A percentile compares a stretch with the other conserved stretches of the same genome.
Conservation (phyloP, 2,888 invertebrate species). For the Hedya salicella region DNA sequence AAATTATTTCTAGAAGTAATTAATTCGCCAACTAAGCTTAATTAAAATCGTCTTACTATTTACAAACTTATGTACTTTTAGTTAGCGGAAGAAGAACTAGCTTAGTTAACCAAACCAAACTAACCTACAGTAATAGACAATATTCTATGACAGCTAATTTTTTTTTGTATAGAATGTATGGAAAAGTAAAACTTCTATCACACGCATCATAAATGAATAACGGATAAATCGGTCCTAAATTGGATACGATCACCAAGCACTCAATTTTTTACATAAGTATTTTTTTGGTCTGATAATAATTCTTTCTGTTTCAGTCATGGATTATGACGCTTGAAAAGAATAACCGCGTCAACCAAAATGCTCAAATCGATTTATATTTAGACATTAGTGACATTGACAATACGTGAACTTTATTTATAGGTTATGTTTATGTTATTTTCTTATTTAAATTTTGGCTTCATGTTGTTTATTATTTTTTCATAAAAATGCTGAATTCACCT, state of each 20-base stretch:
- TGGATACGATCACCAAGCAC: background rate
- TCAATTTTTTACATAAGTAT: too few species aligned
- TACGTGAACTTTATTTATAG: slow-evolving; percentile 13
- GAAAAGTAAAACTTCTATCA: background rate
- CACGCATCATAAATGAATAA: background rate
- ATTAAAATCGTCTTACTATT: background rate
- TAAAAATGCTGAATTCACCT: slow-evolving; percentile 30
- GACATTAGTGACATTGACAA: background rate
- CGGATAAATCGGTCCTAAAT: background rate
- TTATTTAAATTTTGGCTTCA: background rate
- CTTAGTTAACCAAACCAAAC: background rate
- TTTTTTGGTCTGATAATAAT: background rate
- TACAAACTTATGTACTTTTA: background rate
- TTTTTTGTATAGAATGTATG: too few species aligned
- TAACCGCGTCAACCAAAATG: too few species aligned
- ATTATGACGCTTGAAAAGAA: background rate
- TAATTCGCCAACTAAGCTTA: background rate
- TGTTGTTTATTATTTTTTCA: background rate
- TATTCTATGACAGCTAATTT: background rate
- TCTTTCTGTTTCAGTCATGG: background rate
- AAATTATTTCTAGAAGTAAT: background rate
- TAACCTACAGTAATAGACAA: background rate
- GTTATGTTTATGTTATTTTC: slow-evolving; percentile 34
- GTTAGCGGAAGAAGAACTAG: background rate
- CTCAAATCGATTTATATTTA: too few species aligned